phyloP scores from a whole-genome alignment of 2,113 vertebrate species.

The Rhinogobius similis region DNA sequence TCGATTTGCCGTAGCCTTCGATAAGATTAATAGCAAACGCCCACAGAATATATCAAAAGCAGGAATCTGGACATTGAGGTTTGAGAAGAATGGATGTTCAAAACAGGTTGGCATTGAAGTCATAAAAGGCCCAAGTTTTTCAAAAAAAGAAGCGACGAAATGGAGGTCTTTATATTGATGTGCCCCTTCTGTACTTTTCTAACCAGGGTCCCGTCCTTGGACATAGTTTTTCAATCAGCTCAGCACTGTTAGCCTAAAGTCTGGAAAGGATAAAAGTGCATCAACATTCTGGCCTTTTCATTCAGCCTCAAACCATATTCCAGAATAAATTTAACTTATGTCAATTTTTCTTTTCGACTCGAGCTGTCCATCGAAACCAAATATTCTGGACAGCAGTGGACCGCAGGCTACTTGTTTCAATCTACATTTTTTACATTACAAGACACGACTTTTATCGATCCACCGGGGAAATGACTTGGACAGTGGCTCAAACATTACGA shows the following conservation, averaged over 20 bases:
- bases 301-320: not conserved
- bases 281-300: constrained; percentile 25
- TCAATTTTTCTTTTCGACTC: not conserved
- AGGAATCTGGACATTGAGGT: constrained; percentile 42
- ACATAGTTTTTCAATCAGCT: constrained; percentile 51
- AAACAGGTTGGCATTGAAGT: constrained; percentile 66
- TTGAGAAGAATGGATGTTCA: constrained; percentile 44
- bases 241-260: constrained; percentile 16
- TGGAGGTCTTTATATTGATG: constrained; percentile 47
- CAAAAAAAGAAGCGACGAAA: constrained; percentile 22
- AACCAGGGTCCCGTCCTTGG: constrained; percentile 55
- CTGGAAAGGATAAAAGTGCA: constrained; percentile 34
- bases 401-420: not conserved
- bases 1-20: constrained; percentile 48
- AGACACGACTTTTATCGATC: not conserved
- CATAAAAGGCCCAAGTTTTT: constrained; percentile 42
- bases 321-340: not conserved
- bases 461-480: too few relatives aligned
- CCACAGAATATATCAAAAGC: constrained; percentile 55
- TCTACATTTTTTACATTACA: not conserved
- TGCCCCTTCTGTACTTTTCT: constrained; percentile 44
- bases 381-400: not conserved
- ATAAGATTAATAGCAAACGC: constrained; percentile 50
- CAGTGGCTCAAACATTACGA: too few relatives aligned
- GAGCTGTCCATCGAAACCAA: not conserved